Conservation (phyloP, 2,888 invertebrate species). For the Adineta ricciae region DNA sequence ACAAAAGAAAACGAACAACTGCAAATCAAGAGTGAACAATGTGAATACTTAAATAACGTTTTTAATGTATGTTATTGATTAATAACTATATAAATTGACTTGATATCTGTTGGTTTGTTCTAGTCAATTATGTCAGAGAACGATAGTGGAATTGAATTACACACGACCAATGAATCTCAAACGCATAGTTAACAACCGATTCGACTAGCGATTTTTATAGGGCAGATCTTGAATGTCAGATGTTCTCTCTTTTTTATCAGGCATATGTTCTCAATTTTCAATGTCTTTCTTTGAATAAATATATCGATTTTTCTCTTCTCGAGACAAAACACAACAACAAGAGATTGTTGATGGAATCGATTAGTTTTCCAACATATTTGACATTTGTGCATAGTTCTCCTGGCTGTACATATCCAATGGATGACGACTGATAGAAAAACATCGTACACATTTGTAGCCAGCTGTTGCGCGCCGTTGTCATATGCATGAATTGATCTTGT, state of each 20-base stretch:
- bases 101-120: background rate
- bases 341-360: background rate
- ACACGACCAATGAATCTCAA: background rate
- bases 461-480: background rate
- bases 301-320: background rate
- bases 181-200: background rate
- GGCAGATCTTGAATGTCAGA: background rate
- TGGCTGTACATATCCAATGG: background rate
- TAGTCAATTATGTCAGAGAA: background rate
- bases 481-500: background rate
- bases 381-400: background rate
- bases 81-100: background rate
- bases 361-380: background rate
- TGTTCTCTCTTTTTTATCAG: background rate
- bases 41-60: background rate
- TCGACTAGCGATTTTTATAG: background rate
- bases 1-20: background rate
- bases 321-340: background rate
- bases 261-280: constrained; percentile 5
- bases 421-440: background rate
- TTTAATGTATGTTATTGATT: background rate
- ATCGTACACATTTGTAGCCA: background rate
- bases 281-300: background rate
- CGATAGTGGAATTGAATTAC: background rate
- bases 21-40: background rate